These are phyloP conservation scores for Caenorhabditis imperialis DNA, from an alignment of 2,888 invertebrate genomes.

Conservation along the genomic window DNA sequence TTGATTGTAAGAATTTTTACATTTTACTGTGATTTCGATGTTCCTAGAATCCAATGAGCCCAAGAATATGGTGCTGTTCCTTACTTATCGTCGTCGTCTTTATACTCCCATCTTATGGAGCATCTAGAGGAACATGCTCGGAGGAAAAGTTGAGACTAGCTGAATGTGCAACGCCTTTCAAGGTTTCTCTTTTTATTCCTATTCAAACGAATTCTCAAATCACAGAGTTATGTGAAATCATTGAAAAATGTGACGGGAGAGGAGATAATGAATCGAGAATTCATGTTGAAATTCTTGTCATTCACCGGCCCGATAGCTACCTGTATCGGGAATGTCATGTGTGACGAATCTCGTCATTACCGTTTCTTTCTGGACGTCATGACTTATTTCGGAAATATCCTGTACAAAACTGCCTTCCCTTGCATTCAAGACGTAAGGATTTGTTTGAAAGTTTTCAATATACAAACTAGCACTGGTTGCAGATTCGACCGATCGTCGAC, in stretches of 20 bases:
- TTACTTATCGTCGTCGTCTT: no score
- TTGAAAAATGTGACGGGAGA: neutral
- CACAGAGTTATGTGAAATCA: neutral
- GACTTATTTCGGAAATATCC: neutral
- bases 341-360: neutral
- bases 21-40: no score
- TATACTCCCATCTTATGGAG: neutral
- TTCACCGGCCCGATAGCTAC: neutral
- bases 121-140: neutral
- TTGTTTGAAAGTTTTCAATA: neutral
- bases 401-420: neutral
- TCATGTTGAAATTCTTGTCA: neutral
- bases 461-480: neutral
- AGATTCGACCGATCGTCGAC: neutral
- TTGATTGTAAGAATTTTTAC: no score
- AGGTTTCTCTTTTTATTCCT: no score
- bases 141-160: slow-evolving; percentile 1
- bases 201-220: no score
- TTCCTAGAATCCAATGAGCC: no score
- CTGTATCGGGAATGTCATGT: neutral
- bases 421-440: neutral
- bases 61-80: no score
- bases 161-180: neutral
- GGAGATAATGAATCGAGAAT: neutral
- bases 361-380: neutral